Evolutionary conservation across 2,888 invertebrate genomes (phyloP).

Genomic region (Phasia obesa): DNA sequence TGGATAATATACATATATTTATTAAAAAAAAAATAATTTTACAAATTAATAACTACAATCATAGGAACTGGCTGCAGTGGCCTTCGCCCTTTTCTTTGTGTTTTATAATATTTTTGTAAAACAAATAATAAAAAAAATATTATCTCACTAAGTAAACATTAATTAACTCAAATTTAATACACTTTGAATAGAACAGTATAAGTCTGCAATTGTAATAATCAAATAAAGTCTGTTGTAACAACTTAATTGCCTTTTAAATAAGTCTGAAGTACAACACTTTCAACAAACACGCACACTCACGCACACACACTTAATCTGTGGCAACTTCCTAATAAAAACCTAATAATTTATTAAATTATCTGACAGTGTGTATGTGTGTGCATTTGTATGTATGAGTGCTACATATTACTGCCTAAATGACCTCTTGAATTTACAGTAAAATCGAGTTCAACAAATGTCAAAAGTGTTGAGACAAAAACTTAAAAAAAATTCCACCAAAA

Average conservation of each 20-base stretch:
- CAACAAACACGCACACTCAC: constrained; percentile 2
- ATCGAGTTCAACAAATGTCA: constrained; percentile 57
- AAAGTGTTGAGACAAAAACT: constrained; percentile 28
- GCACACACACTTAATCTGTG: constrained; percentile 3
- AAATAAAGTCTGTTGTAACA: constrained; percentile 28
- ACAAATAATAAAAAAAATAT: neutral
- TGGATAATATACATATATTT: no score
- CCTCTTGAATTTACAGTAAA: constrained; percentile 25
- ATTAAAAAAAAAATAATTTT: no score
- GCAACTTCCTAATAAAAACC: constrained; percentile 19
- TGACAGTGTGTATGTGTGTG: neutral
- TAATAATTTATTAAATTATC: constrained; percentile 40
- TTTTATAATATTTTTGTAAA: neutral
- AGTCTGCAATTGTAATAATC: constrained; percentile 28
- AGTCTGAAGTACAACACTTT: neutral
- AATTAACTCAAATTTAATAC: constrained; percentile 1
- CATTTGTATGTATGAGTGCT: neutral
- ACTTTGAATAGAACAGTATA: neutral
- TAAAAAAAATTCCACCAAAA: constrained; percentile 19
- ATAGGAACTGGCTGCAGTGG: no score
- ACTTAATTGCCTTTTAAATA: constrained; percentile 40
- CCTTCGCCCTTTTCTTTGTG: no score
- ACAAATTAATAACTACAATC: no score
- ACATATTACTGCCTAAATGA: constrained; percentile 30
- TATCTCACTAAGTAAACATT: constrained; percentile 11